Evolutionary conservation across 2,113 vertebrate species (phyloP).

Genomic region (Mungos mungo): DNA sequence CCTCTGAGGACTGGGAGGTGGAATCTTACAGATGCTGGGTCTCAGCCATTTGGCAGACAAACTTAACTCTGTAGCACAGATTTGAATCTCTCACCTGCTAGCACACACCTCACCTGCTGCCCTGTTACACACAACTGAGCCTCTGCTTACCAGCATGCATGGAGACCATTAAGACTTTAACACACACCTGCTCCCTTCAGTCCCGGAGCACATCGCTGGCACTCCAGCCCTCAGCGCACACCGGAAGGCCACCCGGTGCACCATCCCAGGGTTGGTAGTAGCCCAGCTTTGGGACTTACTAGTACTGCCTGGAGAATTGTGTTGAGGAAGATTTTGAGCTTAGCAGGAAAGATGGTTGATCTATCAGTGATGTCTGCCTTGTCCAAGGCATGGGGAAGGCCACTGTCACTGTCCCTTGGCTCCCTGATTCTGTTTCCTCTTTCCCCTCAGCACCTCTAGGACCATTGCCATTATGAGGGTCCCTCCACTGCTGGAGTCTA

Average conservation of each 20-base stretch:
- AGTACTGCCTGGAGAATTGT: background rate
- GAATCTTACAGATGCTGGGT: background rate
- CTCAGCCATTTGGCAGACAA: background rate
- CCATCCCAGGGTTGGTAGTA: background rate
- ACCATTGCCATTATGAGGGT: background rate
- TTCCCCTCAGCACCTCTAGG: background rate
- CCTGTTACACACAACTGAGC: background rate
- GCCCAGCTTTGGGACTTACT: background rate
- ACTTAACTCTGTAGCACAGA: background rate
- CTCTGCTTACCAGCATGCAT: background rate
- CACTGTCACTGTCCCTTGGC: background rate
- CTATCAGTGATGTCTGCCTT: background rate
- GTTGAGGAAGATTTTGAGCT: background rate
- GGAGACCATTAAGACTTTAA: background rate
- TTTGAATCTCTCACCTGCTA: background rate
- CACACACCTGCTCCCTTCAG: background rate
- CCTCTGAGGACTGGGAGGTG: background rate
- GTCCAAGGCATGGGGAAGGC: background rate
- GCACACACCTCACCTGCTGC: background rate
- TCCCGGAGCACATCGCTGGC: fast-evolving
- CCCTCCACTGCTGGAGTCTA: background rate
- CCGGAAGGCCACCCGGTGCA: fast-evolving
- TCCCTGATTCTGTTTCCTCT: background rate
- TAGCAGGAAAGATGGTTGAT: background rate
- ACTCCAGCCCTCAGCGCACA: background rate